Evolutionary conservation across 2,888 invertebrate genomes (phyloP).

Genomic region (Aphidius colemani): DNA sequence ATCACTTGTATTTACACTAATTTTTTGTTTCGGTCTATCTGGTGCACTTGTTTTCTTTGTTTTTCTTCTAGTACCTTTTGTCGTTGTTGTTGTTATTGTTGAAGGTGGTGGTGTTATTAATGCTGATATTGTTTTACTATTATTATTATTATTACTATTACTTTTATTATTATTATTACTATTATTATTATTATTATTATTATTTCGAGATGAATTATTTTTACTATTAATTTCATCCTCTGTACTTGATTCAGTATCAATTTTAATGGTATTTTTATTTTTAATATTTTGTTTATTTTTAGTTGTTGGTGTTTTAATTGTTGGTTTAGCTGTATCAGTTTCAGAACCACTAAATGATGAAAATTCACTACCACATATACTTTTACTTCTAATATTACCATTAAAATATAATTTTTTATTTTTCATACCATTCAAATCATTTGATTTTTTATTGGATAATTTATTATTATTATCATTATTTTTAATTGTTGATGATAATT

Average conservation of each 20-base stretch:
- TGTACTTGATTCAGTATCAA: conserved; percentile 64
- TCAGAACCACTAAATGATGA: conserved; percentile 64
- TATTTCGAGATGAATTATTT: too few relatives aligned
- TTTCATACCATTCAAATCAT: conserved; percentile 71
- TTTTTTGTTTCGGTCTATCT: conserved; percentile 60
- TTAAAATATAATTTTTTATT: conserved; percentile 78
- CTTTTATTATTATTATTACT: too few relatives aligned
- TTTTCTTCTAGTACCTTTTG: conserved; percentile 42
- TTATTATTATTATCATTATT: too few relatives aligned
- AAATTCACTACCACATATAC: conserved; percentile 66
- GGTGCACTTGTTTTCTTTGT: conserved; percentile 52
- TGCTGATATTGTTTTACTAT: conserved; percentile 52
- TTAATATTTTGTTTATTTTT: conserved; percentile 18
- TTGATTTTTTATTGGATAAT: conserved; percentile 60
- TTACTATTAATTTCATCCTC: conserved; percentile 61
- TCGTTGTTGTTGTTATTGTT: conserved; percentile 51
- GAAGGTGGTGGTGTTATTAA: conserved; percentile 64
- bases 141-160: too few relatives aligned
- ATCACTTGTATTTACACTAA: conserved; percentile 55
- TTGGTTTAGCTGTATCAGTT: conserved; percentile 49
- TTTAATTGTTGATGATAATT: conserved; percentile 64
- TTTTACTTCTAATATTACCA: conserved; percentile 70
- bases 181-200: too few relatives aligned
- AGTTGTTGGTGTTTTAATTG: conserved; percentile 35
- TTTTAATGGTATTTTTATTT: conserved; percentile 46